Conservation (phyloP, 2,888 invertebrate genomes). For the Antheraea yamamai region DNA sequence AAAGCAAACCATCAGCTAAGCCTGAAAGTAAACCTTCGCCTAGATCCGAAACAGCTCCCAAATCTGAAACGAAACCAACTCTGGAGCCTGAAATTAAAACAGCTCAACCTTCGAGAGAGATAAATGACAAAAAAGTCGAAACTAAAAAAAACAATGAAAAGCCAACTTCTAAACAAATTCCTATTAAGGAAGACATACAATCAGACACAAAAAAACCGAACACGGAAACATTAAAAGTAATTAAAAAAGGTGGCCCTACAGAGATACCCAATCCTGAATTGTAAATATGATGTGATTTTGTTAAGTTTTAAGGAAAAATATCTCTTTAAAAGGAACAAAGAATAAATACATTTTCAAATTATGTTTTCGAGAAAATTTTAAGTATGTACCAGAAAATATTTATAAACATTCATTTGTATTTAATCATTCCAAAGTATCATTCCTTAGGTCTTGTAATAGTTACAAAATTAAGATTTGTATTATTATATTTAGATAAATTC, state of each 20-base stretch:
- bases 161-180: constrained; percentile 57
- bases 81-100: constrained; percentile 27
- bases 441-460: constrained; percentile 12
- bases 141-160: constrained; percentile 29
- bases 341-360: constrained; percentile 6
- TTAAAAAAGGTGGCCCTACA: constrained; percentile 80
- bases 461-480: constrained; percentile 7
- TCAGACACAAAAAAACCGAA: constrained; percentile 79
- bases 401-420: neutral
- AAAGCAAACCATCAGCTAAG: constrained; percentile 28
- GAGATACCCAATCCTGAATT: constrained; percentile 69
- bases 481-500: neutral
- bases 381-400: constrained; percentile 2
- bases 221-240: constrained; percentile 82
- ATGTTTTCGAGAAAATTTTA: neutral
- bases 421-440: constrained; percentile 22
- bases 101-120: constrained; percentile 4
- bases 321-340: constrained; percentile 28
- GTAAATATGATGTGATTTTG: constrained; percentile 31
- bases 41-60: constrained; percentile 25
- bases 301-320: constrained; percentile 34
- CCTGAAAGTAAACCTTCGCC: constrained; percentile 22
- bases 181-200: constrained; percentile 80
- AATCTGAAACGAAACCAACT: constrained; percentile 28
- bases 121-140: constrained; percentile 22